phyloP scores from a whole-genome alignment of 2,888 invertebrate species.

The Phaonia tiefii region DNA sequence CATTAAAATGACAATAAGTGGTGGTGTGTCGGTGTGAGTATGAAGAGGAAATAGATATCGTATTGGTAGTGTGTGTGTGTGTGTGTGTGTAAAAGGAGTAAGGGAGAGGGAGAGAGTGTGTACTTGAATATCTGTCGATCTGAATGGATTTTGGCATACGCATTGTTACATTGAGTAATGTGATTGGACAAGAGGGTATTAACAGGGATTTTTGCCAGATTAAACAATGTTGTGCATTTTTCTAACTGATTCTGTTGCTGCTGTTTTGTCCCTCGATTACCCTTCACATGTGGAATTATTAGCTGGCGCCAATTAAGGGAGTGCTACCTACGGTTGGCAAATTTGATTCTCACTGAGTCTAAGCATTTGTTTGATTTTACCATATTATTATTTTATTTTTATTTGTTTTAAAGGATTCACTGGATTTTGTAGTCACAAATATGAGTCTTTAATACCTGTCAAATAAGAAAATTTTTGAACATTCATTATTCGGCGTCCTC shows the following conservation, averaged over 20 bases:
- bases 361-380: no score
- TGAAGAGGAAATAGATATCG: no score
- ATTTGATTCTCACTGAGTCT: neutral
- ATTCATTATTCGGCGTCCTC: no score
- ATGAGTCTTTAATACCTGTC: no score
- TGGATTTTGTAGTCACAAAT: no score
- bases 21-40: neutral
- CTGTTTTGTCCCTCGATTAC: neutral
- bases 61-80: neutral
- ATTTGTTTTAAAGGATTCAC: no score
- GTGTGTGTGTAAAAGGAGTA: neutral
- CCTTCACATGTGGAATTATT: neutral
- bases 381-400: no score
- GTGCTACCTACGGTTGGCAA: neutral
- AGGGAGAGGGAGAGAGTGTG: neutral
- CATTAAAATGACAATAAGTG: slow-evolving; percentile 3
- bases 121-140: slow-evolving; percentile 7
- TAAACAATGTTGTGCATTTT: slow-evolving; percentile 36
- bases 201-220: slow-evolving; percentile 48
- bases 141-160: slow-evolving; percentile 16
- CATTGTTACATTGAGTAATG: slow-evolving; percentile 22
- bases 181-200: slow-evolving; percentile 42
- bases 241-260: neutral
- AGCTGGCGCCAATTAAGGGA: neutral
- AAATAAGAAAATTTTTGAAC: no score